These are phyloP conservation scores for Sphaeramia orbicularis DNA, from an alignment of 2,797 vertebrate genomes.

Conservation along the genomic window DNA sequence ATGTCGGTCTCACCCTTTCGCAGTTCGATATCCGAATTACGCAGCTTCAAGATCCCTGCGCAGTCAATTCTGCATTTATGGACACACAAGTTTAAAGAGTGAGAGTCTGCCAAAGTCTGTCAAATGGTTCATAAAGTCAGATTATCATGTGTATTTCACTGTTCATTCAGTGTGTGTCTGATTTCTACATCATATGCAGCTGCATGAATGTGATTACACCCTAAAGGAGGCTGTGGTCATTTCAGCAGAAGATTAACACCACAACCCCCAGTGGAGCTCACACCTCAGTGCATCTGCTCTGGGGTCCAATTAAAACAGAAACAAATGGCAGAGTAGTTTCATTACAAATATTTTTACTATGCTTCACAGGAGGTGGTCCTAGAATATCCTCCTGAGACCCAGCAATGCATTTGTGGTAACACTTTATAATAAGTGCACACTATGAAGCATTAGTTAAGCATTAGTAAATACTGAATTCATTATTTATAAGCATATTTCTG, in stretches of 20 bases:
- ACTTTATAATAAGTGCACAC: too few relatives aligned
- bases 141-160: background rate
- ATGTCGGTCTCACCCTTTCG: conserved; percentile 98
- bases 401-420: too few relatives aligned
- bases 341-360: conserved; percentile 39
- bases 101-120: conserved; percentile 13
- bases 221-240: conserved; percentile 22
- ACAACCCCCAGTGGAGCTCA: background rate
- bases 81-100: background rate
- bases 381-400: too few relatives aligned
- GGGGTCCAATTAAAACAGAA: conserved; percentile 32
- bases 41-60: conserved; percentile 95
- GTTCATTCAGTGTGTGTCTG: conserved; percentile 21
- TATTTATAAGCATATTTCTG: too few relatives aligned
- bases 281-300: conserved; percentile 12
- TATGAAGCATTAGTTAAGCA: too few relatives aligned
- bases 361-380: conserved; percentile 26
- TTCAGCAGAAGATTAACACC: conserved; percentile 57
- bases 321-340: conserved; percentile 20
- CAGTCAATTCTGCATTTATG: conserved; percentile 91
- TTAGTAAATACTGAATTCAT: too few relatives aligned
- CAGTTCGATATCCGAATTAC: conserved; percentile 97
- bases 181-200: conserved; percentile 10
- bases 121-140: background rate
- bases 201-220: background rate